These are phyloP conservation scores for Pterocles orientalis DNA, from an alignment of 2,113 vertebrate species.

Conservation along the genomic window DNA sequence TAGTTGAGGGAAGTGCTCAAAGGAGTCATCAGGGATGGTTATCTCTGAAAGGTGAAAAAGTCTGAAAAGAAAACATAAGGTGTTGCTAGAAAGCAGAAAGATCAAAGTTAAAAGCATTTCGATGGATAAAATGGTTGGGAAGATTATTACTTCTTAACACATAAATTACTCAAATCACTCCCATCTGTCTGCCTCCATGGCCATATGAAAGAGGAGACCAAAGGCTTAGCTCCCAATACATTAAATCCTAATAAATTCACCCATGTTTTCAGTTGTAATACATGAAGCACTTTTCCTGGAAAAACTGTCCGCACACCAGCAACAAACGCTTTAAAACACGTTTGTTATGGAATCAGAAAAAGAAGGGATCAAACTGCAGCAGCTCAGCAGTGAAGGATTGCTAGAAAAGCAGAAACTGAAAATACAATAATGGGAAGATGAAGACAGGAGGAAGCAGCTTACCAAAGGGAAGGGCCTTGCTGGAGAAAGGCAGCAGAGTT, in stretches of 20 bases:
- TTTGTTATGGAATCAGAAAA: conserved; percentile 60
- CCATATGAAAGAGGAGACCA: conserved; percentile 43
- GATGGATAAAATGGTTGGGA: conserved; percentile 33
- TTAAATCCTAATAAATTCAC: conserved; percentile 57
- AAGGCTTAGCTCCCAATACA: conserved; percentile 45
- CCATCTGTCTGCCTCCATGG: conserved; percentile 35
- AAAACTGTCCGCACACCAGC: conserved; percentile 30
- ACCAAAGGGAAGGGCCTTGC: conserved; percentile 34
- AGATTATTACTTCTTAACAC: conserved; percentile 59
- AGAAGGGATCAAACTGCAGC: conserved; percentile 9
- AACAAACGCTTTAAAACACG: conserved; percentile 42
- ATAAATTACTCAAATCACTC: conserved; percentile 54
- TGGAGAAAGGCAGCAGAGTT: conserved; percentile 22
- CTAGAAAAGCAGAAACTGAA: conserved; percentile 55
- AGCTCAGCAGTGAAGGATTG: conserved; percentile 40
- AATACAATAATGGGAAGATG: conserved; percentile 29
- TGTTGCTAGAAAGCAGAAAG: conserved; percentile 55
- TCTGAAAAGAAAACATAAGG: not conserved
- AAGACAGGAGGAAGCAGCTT: conserved; percentile 30
- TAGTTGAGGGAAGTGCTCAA: not conserved
- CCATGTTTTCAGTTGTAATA: conserved; percentile 53
- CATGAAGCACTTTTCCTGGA: conserved; percentile 45
- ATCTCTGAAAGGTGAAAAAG: not conserved
- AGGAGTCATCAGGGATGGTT: not conserved
- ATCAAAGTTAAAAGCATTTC: conserved; percentile 58